A percentile compares a stretch with the other conserved stretches of the same genome.
Evolutionary conservation across 2,797 vertebrate genomes (phyloP).

Genomic region (Decapterus maruadsi): DNA sequence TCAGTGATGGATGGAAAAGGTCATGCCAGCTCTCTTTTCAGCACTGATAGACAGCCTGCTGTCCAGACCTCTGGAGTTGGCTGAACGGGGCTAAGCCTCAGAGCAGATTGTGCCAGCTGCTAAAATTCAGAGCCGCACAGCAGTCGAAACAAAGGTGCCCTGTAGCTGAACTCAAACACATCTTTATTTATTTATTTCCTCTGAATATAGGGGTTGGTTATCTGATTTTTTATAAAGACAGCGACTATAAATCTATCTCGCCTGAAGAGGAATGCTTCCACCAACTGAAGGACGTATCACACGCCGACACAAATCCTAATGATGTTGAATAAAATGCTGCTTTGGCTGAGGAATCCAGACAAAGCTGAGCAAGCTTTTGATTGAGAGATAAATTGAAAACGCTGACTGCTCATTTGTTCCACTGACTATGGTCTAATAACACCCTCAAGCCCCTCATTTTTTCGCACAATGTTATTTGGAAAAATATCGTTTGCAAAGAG

Average conservation of each 20-base stretch:
- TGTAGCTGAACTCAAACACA: slow-evolving; percentile 59
- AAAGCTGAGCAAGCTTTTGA: slow-evolving; percentile 40
- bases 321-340: slow-evolving; percentile 26
- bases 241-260: slow-evolving; percentile 10
- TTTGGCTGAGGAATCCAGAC: slow-evolving; percentile 21
- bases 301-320: slow-evolving; percentile 19
- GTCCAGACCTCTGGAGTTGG: slow-evolving; percentile 49
- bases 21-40: slow-evolving; percentile 42
- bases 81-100: slow-evolving; percentile 54
- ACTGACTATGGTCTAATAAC: slow-evolving; percentile 48
- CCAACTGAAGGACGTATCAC: slow-evolving; percentile 9
- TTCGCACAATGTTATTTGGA: slow-evolving; percentile 16
- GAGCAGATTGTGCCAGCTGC: slow-evolving; percentile 56
- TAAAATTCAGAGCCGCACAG: slow-evolving; percentile 51
- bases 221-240: slow-evolving; percentile 31
- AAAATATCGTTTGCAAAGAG: slow-evolving; percentile 33
- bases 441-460: slow-evolving; percentile 33
- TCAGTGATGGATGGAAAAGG: slow-evolving; percentile 42
- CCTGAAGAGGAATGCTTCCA: slow-evolving; percentile 6
- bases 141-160: slow-evolving; percentile 61
- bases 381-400: slow-evolving; percentile 54
- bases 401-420: slow-evolving; percentile 62
- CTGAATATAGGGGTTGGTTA: slow-evolving; percentile 33
- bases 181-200: slow-evolving; percentile 51
- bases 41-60: slow-evolving; percentile 46